Percentiles rank a stretch among this genome's conserved stretches.
These are phyloP conservation scores for Vanacampus margaritifer DNA, from an alignment of 2,113 vertebrate genomes.

Conservation along the genomic window DNA sequence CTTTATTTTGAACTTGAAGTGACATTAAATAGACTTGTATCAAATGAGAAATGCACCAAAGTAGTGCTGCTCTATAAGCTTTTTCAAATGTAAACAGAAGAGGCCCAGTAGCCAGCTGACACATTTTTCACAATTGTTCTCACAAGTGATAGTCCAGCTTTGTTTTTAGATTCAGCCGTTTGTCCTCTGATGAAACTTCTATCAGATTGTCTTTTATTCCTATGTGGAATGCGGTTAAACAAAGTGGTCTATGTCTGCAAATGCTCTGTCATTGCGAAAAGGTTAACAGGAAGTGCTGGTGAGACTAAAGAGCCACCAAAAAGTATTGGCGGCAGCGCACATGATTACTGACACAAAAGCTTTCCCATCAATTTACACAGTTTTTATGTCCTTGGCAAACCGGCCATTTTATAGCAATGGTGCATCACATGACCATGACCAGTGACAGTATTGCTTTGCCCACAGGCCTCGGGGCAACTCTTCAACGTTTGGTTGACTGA, in stretches of 20 bases:
- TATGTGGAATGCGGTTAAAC: slow-evolving; percentile 2
- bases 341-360: not conserved
- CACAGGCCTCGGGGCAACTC: slow-evolving; percentile 35
- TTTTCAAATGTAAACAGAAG: too few relatives aligned
- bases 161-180: too few relatives aligned
- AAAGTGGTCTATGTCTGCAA: not conserved
- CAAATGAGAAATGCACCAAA: too few relatives aligned
- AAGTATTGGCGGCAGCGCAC: not conserved
- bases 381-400: not conserved
- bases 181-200: not conserved
- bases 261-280: slow-evolving; percentile 7
- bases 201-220: not conserved
- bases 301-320: slow-evolving; percentile 24
- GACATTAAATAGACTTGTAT: too few relatives aligned
- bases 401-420: slow-evolving; percentile 6
- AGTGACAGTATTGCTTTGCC: slow-evolving; percentile 24
- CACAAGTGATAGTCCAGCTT: too few relatives aligned
- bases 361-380: not conserved
- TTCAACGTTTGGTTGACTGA: slow-evolving; percentile 29
- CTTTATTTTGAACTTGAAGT: too few relatives aligned
- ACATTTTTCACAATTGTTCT: too few relatives aligned
- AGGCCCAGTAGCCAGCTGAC: too few relatives aligned
- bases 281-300: slow-evolving; percentile 59
- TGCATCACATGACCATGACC: slow-evolving; percentile 25
- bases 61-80: too few relatives aligned